Evolutionary conservation across 2,797 vertebrate genomes (phyloP).

Genomic region (Steatocranus sp.): DNA sequence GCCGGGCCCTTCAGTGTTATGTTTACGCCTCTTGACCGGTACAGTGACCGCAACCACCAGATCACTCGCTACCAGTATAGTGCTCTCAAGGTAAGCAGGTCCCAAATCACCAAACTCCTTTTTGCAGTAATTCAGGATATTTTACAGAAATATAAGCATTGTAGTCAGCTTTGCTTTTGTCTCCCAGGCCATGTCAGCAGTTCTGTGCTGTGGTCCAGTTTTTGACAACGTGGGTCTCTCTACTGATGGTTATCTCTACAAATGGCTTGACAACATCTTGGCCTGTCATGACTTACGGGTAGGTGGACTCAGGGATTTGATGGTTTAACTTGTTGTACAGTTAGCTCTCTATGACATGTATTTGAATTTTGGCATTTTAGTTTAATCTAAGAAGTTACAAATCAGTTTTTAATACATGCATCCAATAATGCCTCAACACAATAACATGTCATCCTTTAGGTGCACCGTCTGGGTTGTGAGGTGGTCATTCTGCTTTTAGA

Average conservation of each 20-base stretch:
- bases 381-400: background rate
- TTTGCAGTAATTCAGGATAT: background rate
- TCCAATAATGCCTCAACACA: background rate
- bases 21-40: constrained; percentile 97
- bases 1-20: constrained; percentile 98
- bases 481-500: constrained; percentile 95
- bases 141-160: background rate
- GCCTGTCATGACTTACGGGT: constrained; percentile 96
- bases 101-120: background rate
- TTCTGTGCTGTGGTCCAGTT: constrained; percentile 95
- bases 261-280: constrained; percentile 99
- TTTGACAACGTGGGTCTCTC: constrained; percentile 99
- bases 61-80: constrained; percentile 98
- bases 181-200: constrained; percentile 94
- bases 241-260: constrained; percentile 98
- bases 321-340: background rate
- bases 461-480: constrained; percentile 96
- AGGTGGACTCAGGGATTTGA: constrained; percentile 33
- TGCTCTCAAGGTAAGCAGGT: constrained; percentile 85
- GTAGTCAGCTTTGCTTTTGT: background rate
- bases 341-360: background rate
- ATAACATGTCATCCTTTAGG: constrained; percentile 66
- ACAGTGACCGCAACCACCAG: constrained; percentile 98
- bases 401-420: background rate
- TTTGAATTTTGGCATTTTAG: background rate